Evolutionary conservation across 2,113 vertebrate species (phyloP), one percentile per base, ranked within the genome.

Genomic region (Brachyistius frenatus): DNA sequence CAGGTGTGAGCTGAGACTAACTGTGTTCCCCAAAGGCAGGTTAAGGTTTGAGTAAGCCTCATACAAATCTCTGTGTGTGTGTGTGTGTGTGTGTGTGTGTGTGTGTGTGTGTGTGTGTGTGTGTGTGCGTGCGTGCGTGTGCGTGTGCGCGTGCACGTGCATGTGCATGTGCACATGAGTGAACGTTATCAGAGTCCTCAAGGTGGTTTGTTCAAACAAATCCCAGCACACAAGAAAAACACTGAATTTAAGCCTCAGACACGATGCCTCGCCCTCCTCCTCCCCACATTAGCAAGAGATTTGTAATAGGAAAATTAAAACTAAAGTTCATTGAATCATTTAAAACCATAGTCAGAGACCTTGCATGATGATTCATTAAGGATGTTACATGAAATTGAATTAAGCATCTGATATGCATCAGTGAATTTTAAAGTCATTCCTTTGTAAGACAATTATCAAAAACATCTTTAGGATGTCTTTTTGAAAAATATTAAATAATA

Each of bases 201-300:
- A 33, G 73, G 2, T 68, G 61, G 54, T 50, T 69, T 82, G 14
- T 77, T 61, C 85, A 90, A 89, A 87, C 33, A 69, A 23, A 49
- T 14, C 32, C 10, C 11, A 36, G 5, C 53, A 73, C 66, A 70
- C 63, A 63, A 31, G 7, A 14, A 68, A 57, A 44, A 50, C 44
- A n/a, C 49, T 68, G 14, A 68, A 15, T 23, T 23, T 23, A 23
- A 23, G 23, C 23, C 23, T 23, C 23, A 23, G 23, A 23, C 23
- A 23, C 23, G 23, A 23, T 23, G 23, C 23, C 23, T 23, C 23
- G 23, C 23, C 23, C 23, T 23, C 23, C 23, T 23, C 23, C 23
- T 23, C 23, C 23, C 23, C 23, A 23, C 23, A 23, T 23, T 23
- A 44, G 2, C 10, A 49, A 30, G 31, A 37, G 55, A 53, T 32